Conservation (phyloP, 1,140 invertebrate species). For the Drosophila ananassae region DNA sequence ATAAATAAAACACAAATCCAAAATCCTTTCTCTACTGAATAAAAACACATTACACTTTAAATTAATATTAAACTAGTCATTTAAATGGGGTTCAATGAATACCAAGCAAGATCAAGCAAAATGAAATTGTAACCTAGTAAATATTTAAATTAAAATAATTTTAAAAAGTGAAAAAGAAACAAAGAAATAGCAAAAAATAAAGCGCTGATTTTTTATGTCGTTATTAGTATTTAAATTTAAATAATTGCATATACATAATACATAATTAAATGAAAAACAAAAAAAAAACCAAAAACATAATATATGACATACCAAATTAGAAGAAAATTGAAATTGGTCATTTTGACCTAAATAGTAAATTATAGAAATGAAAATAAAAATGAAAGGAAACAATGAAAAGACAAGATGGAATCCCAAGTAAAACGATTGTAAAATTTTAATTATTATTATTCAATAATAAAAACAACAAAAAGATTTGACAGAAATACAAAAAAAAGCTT, state of each 20-base stretch:
- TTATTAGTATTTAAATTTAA: conserved; percentile 83
- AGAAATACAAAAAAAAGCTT: conserved; percentile 56
- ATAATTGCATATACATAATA: conserved; percentile 74
- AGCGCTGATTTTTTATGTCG: conserved; percentile 83
- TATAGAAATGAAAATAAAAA: conserved; percentile 67
- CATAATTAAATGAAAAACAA: conserved; percentile 51
- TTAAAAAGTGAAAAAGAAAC: conserved; percentile 64
- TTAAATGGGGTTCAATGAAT: conserved; percentile 69
- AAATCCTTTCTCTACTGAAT: conserved; percentile 74
- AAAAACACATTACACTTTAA: conserved; percentile 67
- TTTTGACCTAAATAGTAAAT: conserved; percentile 80
- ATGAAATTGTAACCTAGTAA: conserved; percentile 78
- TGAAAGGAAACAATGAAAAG: conserved; percentile 56
- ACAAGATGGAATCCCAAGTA: conserved; percentile 52
- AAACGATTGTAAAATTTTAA: conserved; percentile 83
- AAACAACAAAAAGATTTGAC: conserved; percentile 75
- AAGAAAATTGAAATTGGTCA: conserved; percentile 79
- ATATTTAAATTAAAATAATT: conserved; percentile 80
- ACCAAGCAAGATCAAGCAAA: conserved; percentile 47
- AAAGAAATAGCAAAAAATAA: conserved; percentile 61
- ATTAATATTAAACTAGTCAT: conserved; percentile 79
- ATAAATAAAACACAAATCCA: conserved; percentile 39
- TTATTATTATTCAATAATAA: conserved; percentile 83
- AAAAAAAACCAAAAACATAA: conserved; percentile 39
- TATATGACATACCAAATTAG: conserved; percentile 66